phyloP scores from a whole-genome alignment of 2,888 invertebrate genomes.

The Furcula furcula region DNA sequence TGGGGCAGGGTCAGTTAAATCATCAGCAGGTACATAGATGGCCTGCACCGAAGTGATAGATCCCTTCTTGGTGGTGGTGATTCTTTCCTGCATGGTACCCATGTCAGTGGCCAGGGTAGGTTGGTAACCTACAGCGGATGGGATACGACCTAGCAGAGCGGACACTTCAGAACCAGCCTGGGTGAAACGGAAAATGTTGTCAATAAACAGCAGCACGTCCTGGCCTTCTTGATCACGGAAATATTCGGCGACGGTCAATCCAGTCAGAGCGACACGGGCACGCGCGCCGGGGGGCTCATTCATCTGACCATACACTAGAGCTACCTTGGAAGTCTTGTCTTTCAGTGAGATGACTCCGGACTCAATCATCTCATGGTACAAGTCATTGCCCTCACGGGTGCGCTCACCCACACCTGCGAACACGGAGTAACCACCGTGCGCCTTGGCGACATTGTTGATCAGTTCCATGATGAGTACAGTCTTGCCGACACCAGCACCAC shows the following conservation, averaged over 20 bases:
- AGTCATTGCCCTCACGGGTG: slow-evolving; percentile 96
- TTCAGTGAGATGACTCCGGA: slow-evolving; percentile 94
- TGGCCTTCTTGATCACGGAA: slow-evolving; percentile 97
- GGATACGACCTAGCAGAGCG: slow-evolving; percentile 96
- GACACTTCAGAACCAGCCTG: slow-evolving; percentile 95
- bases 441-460: slow-evolving; percentile 97
- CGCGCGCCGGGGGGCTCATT: slow-evolving; percentile 98
- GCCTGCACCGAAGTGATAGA: slow-evolving; percentile 98
- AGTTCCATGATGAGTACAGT: slow-evolving; percentile 98
- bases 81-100: slow-evolving; percentile 98
- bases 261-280: slow-evolving; percentile 95
- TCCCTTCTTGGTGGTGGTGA: slow-evolving; percentile 96
- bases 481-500: slow-evolving; percentile 97
- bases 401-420: slow-evolving; percentile 97
- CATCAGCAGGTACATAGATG: slow-evolving; percentile 97
- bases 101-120: slow-evolving; percentile 98
- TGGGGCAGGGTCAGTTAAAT: slow-evolving; percentile 97
- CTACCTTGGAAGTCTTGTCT: slow-evolving; percentile 94
- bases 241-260: slow-evolving; percentile 95
- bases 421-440: slow-evolving; percentile 97
- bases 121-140: slow-evolving; percentile 97
- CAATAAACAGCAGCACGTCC: slow-evolving; percentile 96
- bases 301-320: slow-evolving; percentile 97
- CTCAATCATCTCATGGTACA: slow-evolving; percentile 98
- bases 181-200: slow-evolving; percentile 97